A percentile compares a stretch with the other conserved stretches of the same genome.
These are phyloP conservation scores for Vidua macroura DNA, from an alignment of 2,113 vertebrate genomes.

Conservation along the genomic window DNA sequence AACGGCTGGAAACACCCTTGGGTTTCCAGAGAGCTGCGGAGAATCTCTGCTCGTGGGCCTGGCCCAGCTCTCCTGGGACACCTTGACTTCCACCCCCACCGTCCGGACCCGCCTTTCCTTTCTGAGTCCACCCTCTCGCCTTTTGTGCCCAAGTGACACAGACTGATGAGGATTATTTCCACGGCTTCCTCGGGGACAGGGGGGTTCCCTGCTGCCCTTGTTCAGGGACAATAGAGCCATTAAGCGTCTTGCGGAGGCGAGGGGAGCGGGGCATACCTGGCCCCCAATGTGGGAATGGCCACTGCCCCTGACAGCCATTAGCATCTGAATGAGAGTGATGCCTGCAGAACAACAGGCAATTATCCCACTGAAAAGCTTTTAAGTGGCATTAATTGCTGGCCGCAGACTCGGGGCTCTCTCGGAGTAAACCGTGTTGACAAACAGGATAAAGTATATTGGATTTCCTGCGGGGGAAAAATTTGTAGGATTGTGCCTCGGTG, in stretches of 20 bases:
- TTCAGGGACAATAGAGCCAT: conserved; percentile 48
- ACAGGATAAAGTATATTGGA: conserved; percentile 22
- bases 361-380: conserved; percentile 63
- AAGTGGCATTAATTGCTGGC: conserved; percentile 68
- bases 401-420: neutral
- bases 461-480: conserved; percentile 1
- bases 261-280: conserved; percentile 50
- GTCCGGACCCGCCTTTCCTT: neutral
- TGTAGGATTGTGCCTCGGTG: neutral
- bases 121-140: neutral
- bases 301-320: conserved; percentile 45
- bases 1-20: neutral
- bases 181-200: conserved; percentile 48
- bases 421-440: conserved; percentile 44
- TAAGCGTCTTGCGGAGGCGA: neutral
- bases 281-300: conserved; percentile 47
- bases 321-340: conserved; percentile 59
- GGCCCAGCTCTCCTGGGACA: neutral
- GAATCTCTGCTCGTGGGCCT: too few species aligned
- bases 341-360: conserved; percentile 62
- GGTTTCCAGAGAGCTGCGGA: neutral
- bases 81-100: conserved; percentile 2
- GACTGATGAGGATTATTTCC: conserved; percentile 62
- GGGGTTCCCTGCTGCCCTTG: neutral
- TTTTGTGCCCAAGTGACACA: conserved; percentile 57